Base-by-base conservation (phyloP, 2,113 vertebrate genomes). In the Pyrgilauda ruficollis region DNA sequence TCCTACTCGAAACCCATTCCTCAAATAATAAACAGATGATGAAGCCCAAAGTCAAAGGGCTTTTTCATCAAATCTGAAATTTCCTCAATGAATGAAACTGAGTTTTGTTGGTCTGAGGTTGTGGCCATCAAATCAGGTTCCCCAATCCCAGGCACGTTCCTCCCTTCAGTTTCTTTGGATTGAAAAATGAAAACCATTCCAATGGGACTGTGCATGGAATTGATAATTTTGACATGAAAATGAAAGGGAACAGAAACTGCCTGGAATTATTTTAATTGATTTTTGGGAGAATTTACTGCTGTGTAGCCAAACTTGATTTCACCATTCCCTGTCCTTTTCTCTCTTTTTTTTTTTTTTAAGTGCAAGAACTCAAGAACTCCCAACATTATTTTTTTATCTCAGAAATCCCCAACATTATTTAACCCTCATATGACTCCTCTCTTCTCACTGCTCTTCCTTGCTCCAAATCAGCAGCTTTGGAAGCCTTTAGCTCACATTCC, bases 191-290 rank as follows among this genome's bases (percentile, higher is more conserved):
- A 44, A 84, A 11, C 1, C 7, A 0, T 28, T 46, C 67, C 47
- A 16, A 15, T 55, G 23, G 11, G 12, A 5, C 22, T 13, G 4
- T 0, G 0, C 7, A 1, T 3, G 37, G 33, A 53, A 58, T 39
- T 67, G 11, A 2, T 24, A 7, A 24, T 77, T 85, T 43, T 52
- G 55, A 24, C 11, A 5, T 0, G 6, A 43, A 47, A 79, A 72
- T 33, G 4, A 56, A 81, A 43, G 11, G 12, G 9, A 46, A 23
- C 7, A 26, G 21, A 50, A 74, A 11, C 18, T 2, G 20, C 37
- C 35, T 39, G 22, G 19, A 74, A 72, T 56, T 16, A 11, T 22
- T 67, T 78, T 19, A 41, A 37, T 37, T 44, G 13, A 37, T 35
- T 68, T 61, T 14, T 5, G 11, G 61, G 53, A 3, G 7, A 11